These are phyloP conservation scores for Araneus ventricosus DNA, from an alignment of 1,140 invertebrate species.

Conservation along the genomic window DNA sequence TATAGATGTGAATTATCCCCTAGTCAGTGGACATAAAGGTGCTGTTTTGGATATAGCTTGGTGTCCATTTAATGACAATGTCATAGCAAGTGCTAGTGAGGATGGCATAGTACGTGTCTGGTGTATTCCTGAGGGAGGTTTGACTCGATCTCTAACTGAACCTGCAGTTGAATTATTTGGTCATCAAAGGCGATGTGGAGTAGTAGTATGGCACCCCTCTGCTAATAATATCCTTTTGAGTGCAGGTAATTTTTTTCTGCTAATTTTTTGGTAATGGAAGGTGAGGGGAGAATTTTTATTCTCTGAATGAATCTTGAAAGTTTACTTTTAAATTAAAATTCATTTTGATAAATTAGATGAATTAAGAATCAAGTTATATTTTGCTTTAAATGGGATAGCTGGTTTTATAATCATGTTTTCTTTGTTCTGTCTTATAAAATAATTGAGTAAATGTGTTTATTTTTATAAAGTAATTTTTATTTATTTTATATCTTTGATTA, in stretches of 20 bases:
- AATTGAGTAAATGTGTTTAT: no score
- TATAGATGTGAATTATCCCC: constrained; percentile 94
- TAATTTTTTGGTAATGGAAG: no score
- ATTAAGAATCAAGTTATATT: no score
- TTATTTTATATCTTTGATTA: no score
- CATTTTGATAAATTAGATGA: no score
- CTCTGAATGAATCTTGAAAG: no score
- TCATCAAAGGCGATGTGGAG: constrained; percentile 96
- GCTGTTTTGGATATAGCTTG: constrained; percentile 98
- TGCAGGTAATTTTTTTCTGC: constrained; percentile 84
- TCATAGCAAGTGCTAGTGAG: constrained; percentile 98
- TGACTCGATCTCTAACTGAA: constrained; percentile 89
- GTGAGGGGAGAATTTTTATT: no score
- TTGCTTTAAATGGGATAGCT: no score
- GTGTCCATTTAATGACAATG: constrained; percentile 99
- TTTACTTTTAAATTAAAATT: no score
- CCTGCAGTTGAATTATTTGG: constrained; percentile 95
- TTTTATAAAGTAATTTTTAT: no score
- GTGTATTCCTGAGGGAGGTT: constrained; percentile 97
- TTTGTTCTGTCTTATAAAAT: no score
- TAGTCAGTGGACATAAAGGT: constrained; percentile 98
- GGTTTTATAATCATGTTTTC: no score
- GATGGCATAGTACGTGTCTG: constrained; percentile 99
- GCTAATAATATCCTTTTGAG: constrained; percentile 97
- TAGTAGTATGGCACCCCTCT: constrained; percentile 98